A percentile compares a stretch with the other conserved stretches of the same genome.
These are phyloP conservation scores for Ptychodera flava DNA, from an alignment of 35 echinoderm and acorn worm genomes.

Conservation along the genomic window DNA sequence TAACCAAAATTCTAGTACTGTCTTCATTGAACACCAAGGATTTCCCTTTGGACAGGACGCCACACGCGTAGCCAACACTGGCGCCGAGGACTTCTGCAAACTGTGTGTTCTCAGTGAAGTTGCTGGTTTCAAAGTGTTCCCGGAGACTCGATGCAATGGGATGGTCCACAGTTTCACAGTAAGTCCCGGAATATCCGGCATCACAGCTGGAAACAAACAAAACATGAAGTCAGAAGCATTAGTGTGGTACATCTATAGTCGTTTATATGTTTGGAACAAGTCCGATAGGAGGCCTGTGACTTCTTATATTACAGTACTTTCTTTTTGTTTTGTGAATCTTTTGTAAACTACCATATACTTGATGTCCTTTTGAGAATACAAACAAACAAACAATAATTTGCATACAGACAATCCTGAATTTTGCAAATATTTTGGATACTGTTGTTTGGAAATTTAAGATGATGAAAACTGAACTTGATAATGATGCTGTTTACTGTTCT, in stretches of 20 bases:
- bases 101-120: slow-evolving; percentile 16
- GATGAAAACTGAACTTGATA: no score
- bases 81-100: slow-evolving; percentile 40
- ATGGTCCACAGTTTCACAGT: slow-evolving; percentile 26
- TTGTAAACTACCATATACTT: no score
- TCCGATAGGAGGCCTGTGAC: no score
- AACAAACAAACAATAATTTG: no score
- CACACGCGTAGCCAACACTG: slow-evolving; percentile 58
- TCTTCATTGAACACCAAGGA: slow-evolving; percentile 78
- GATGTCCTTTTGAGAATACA: no score
- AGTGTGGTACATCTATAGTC: neutral
- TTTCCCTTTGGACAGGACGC: slow-evolving; percentile 62
- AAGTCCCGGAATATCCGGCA: slow-evolving; percentile 18
- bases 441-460: no score
- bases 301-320: no score
- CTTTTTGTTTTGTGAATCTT: no score
- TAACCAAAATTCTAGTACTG: slow-evolving; percentile 54
- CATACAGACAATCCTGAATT: no score
- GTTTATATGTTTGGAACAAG: no score
- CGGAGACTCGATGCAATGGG: slow-evolving; percentile 26
- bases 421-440: no score
- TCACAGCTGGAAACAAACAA: slow-evolving; percentile 52
- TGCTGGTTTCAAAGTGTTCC: slow-evolving; percentile 57
- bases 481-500: no score
- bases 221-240: neutral